phyloP scores from a whole-genome alignment of 2,113 vertebrate species.

The Neodontobutis hainanensis region DNA sequence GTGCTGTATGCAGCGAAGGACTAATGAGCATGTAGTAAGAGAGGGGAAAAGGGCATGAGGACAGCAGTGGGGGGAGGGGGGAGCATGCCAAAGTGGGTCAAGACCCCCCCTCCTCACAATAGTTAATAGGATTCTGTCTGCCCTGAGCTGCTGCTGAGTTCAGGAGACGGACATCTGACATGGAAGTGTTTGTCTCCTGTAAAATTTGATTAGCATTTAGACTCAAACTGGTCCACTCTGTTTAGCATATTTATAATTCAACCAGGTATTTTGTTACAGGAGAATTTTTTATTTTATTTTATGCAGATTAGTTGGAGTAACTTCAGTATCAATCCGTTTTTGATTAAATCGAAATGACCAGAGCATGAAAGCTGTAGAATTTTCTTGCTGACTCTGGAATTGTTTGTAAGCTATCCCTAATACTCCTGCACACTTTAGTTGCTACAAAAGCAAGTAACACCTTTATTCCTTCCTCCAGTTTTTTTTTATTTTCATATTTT shows the following conservation, averaged over 20 bases:
- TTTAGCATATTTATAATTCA: conserved; percentile 2
- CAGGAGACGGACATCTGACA: conserved; percentile 48
- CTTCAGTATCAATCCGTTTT: background rate
- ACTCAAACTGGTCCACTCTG: conserved; percentile 36
- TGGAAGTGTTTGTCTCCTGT: conserved; percentile 44
- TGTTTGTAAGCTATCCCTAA: no score
- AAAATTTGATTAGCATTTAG: conserved; percentile 54
- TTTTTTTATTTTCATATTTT: background rate
- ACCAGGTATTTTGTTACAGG: conserved; percentile 1
- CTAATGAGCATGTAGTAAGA: conserved; percentile 47
- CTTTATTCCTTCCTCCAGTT: background rate
- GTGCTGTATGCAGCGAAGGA: conserved; percentile 35
- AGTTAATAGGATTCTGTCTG: conserved; percentile 76
- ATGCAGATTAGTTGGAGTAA: background rate
- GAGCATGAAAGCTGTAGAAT: no score
- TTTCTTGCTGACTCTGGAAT: background rate
- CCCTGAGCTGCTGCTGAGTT: conserved; percentile 57
- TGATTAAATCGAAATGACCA: no score
- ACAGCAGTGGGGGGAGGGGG: conserved; percentile 52
- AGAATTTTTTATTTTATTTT: background rate
- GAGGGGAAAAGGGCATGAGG: conserved; percentile 36
- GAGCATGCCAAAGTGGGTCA: conserved; percentile 65
- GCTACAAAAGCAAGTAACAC: background rate
- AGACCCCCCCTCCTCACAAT: conserved; percentile 47
- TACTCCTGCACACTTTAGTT: no score